Base-by-base conservation (phyloP, 2,113 vertebrate species). In the Otis tarda region DNA sequence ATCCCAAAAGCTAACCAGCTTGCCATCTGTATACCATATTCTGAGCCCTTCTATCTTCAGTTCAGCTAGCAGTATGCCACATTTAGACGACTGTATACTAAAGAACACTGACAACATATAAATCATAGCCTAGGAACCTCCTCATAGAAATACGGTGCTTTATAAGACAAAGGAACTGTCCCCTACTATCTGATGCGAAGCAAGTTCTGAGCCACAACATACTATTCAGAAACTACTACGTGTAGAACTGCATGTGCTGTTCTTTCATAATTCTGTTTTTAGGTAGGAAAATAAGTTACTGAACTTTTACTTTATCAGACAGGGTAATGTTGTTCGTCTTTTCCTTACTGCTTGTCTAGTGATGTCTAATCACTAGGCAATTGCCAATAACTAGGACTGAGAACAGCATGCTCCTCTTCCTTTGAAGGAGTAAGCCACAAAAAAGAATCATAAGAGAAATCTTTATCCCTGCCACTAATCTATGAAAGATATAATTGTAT, bases 1-100 rank as follows among this genome's bases (percentile, higher is more conserved):
- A 75, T 27, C 4, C 5, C 25, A 47, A 59, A 75, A 93, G 7
- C 14, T 71, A 63, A 63, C 2, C 14, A 71, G 2, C 12, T 81
- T 75, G 10, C 13, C 3, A 4, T 17, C 14, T 6, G 0, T 50
- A 37, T 31, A 15, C 16, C 3, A 0, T 65, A 33, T 50, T 84
- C n/a, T 45, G 27, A 87, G 17, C 5, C 71, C 15, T 79, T 84
- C 13, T 67, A 30, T 18, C 20, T 4, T 37, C 59, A 6, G 47
- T 70, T 87, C 30, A 45, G 18, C 10, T 81, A 81, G 41, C 8
- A 41, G 9, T 53, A 47, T 30, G 14, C 8, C 10, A 3, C 67
- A 49, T 74, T 77, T 83, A 69, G 7, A 12, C 5, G 7, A 12
- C 5, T n/a, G 10, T 14, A 20, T 24, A 28, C 8, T 59, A 23